Evolutionary conservation across 2,113 vertebrate species (phyloP).

Genomic region (Cyanocitta stelleri): DNA sequence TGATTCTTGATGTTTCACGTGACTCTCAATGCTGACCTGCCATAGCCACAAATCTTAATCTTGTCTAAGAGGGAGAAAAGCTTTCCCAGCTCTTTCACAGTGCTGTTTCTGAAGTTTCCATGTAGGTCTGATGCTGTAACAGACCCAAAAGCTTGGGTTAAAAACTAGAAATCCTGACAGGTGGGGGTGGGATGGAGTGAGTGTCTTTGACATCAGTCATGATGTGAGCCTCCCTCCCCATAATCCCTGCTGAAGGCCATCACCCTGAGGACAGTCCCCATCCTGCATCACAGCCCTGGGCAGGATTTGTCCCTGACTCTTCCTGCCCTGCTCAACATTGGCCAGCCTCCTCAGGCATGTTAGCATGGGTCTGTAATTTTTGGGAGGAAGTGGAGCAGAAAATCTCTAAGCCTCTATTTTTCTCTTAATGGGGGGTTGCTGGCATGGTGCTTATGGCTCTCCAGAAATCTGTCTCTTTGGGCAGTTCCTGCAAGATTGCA

Average conservation of each 20-base stretch:
- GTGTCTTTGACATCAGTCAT: background rate
- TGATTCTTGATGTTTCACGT: background rate
- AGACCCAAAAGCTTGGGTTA: background rate
- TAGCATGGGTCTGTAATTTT: background rate
- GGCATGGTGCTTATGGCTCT: background rate
- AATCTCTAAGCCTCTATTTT: background rate
- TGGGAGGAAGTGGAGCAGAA: constrained; percentile 2
- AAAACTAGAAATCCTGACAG: background rate
- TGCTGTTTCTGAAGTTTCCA: background rate
- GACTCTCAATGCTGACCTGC: background rate
- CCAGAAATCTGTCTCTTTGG: background rate
- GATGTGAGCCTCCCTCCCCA: background rate
- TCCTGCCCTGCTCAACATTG: background rate
- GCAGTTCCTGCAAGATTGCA: background rate
- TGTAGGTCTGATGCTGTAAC: background rate
- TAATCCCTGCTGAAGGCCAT: background rate
- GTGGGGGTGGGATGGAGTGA: background rate
- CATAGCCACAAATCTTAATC: background rate
- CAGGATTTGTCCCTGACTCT: background rate
- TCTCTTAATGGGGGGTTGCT: background rate
- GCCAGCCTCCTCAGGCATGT: background rate
- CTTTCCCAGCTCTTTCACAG: background rate
- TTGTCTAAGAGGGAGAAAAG: background rate
- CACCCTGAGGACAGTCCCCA: background rate
- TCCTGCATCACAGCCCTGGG: fast-evolving